These are phyloP conservation scores for Taeniopygia guttata DNA, from an alignment of 2,797 vertebrate species.

Conservation along the genomic window DNA sequence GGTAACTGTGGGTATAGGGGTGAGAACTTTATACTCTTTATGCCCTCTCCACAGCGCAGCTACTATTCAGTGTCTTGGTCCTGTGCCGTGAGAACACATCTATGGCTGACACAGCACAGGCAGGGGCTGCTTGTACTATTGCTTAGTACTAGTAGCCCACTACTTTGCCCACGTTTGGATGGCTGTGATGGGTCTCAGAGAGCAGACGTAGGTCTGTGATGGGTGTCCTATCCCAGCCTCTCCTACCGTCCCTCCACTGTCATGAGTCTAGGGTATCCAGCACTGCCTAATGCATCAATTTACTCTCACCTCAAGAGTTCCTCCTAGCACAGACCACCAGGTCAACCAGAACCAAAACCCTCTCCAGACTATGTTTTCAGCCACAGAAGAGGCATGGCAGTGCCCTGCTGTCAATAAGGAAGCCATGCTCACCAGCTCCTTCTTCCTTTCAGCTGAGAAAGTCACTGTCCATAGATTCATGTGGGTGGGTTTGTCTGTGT, in stretches of 20 bases:
- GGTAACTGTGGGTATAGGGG: not conserved
- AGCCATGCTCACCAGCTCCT: not conserved
- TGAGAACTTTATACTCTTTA: not conserved
- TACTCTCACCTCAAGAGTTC: not conserved
- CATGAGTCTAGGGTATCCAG: not conserved
- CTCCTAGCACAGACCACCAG: not conserved
- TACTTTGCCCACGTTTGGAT: not conserved
- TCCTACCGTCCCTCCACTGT: not conserved
- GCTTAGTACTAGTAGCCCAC: not conserved
- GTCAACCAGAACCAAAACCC: not conserved
- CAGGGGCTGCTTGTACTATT: not conserved
- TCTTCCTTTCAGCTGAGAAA: not conserved
- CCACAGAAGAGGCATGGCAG: rapidly evolving
- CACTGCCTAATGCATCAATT: not conserved
- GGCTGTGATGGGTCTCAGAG: not conserved
- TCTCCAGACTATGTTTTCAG: not conserved
- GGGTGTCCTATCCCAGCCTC: not conserved
- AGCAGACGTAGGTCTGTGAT: not conserved
- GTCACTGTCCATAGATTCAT: not conserved
- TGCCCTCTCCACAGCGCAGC: not conserved
- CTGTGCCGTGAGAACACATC: not conserved
- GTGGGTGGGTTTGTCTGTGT: not conserved
- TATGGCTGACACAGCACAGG: rapidly evolving
- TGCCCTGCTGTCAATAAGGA: not conserved
- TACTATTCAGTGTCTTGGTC: not conserved